Conservation (phyloP, 2,888 invertebrate species). For the Mythimna lalbum region DNA sequence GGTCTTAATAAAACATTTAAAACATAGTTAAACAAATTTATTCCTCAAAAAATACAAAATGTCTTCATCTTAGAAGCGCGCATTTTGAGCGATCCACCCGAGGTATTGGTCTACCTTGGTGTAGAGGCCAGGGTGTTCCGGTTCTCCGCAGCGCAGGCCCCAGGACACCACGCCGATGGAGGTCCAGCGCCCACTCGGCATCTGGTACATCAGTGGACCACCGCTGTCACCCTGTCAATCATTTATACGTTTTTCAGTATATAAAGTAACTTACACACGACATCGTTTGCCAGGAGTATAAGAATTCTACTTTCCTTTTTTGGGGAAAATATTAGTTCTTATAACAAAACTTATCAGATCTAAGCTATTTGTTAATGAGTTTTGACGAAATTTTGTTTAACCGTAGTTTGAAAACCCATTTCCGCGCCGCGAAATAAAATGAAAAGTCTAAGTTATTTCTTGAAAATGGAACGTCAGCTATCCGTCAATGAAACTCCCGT, state of each 20-base stretch:
- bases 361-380: no score
- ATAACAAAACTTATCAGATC: no score
- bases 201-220: conserved; percentile 94
- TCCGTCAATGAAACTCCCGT: no score
- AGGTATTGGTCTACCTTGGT: conserved; percentile 93
- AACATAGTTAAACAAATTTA: conserved; percentile 8
- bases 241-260: neutral
- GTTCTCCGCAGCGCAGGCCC: conserved; percentile 95
- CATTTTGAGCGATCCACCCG: conserved; percentile 92
- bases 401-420: no score
- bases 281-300: no score
- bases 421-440: no score
- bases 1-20: neutral
- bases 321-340: no score
- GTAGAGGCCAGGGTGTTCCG: conserved; percentile 95
- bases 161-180: conserved; percentile 96
- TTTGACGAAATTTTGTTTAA: no score
- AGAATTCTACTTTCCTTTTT: no score
- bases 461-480: no score
- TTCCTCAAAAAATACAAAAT: conserved; percentile 2
- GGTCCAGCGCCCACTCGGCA: conserved; percentile 94
- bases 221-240: conserved; percentile 94
- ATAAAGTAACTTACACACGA: no score
- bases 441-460: no score
- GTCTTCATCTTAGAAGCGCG: conserved; percentile 78